These are phyloP conservation scores for Microctenopoma stevenorrisi DNA, from an alignment of 2,797 vertebrate genomes.

Conservation along the genomic window DNA sequence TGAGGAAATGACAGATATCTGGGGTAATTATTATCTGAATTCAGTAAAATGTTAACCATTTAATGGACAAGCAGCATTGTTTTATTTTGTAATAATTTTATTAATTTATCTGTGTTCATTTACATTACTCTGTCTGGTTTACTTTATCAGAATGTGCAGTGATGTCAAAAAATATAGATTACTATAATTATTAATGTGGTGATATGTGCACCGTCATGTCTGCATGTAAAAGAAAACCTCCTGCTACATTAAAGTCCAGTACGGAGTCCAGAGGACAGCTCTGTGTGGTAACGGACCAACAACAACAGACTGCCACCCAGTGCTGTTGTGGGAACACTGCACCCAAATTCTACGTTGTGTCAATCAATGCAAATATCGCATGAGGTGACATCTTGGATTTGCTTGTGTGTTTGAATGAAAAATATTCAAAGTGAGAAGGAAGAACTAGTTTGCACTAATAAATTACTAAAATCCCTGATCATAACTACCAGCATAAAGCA, in stretches of 20 bases:
- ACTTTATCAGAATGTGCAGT: not conserved
- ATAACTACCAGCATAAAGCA: too few species aligned
- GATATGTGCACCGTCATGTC: not conserved
- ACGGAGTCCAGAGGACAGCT: slow-evolving; percentile 47
- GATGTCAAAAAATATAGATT: not conserved
- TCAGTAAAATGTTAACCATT: not conserved
- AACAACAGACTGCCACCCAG: slow-evolving; percentile 61
- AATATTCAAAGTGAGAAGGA: not conserved
- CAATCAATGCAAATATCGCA: too few species aligned
- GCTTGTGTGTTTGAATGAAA: too few species aligned
- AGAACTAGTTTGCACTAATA: too few species aligned
- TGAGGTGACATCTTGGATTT: too few species aligned
- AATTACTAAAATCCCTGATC: too few species aligned
- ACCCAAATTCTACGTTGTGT: not conserved
- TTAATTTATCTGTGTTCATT: not conserved
- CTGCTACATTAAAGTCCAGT: slow-evolving; percentile 6
- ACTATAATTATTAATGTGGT: not conserved
- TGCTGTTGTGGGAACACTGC: slow-evolving; percentile 17
- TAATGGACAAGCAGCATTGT: not conserved
- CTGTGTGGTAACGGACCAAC: not conserved
- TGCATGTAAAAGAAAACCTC: slow-evolving; percentile 3
- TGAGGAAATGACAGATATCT: not conserved
- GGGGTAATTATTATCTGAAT: not conserved
- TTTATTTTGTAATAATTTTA: not conserved
- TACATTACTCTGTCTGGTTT: not conserved